These are phyloP conservation scores for Lissonota sp. DNA, from an alignment of 2,888 invertebrate genomes.

Conservation along the genomic window DNA sequence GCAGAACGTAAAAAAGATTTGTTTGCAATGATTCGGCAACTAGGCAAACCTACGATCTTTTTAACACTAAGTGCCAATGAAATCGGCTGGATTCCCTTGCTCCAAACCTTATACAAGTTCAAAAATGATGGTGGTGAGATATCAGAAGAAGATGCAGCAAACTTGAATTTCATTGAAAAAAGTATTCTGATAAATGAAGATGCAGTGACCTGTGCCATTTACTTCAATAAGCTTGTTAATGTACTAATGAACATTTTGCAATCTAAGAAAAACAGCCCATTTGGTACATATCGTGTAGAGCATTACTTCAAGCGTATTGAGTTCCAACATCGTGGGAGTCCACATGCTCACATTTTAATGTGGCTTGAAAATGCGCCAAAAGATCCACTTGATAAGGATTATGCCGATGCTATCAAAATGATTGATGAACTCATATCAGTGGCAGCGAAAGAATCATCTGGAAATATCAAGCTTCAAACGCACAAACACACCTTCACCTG, in stretches of 20 bases:
- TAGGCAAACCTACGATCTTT: constrained; percentile 80
- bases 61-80: constrained; percentile 82
- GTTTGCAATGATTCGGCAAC: constrained; percentile 76
- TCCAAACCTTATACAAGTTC: constrained; percentile 77
- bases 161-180: constrained; percentile 55
- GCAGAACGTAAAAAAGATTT: constrained; percentile 56
- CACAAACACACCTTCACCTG: constrained; percentile 65
- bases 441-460: constrained; percentile 67
- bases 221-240: constrained; percentile 80
- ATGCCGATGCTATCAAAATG: constrained; percentile 66
- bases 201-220: constrained; percentile 75
- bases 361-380: constrained; percentile 80
- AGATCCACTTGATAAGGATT: constrained; percentile 53
- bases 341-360: constrained; percentile 80
- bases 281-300: constrained; percentile 67
- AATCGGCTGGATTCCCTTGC: constrained; percentile 77
- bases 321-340: constrained; percentile 81
- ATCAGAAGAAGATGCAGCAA: constrained; percentile 14
- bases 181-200: constrained; percentile 71
- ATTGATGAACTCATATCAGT: constrained; percentile 73
- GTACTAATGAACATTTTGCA: constrained; percentile 72
- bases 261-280: constrained; percentile 75
- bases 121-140: constrained; percentile 39
- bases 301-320: constrained; percentile 78
- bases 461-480: constrained; percentile 39